These are phyloP conservation scores for Podarcis siculus DNA, from an alignment of 2,797 vertebrate genomes.

Conservation along the genomic window DNA sequence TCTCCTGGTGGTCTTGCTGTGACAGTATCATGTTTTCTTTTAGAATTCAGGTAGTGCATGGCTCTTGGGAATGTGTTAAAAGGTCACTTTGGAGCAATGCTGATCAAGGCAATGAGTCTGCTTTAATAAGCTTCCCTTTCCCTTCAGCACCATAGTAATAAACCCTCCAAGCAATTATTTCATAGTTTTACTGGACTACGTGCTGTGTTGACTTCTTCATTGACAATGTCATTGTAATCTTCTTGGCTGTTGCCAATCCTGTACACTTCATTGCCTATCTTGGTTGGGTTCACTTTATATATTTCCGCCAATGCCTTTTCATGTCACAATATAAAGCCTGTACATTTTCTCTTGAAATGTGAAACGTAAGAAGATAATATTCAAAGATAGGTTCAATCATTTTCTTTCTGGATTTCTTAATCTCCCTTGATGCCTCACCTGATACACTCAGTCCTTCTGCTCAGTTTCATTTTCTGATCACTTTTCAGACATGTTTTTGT, in stretches of 20 bases:
- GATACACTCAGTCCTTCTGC: background rate
- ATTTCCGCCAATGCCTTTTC: background rate
- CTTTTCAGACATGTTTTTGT: background rate
- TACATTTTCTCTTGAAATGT: background rate
- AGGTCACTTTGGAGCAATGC: background rate
- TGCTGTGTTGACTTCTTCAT: background rate
- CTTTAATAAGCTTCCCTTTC: background rate
- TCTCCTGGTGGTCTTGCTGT: background rate
- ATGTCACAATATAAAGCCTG: background rate
- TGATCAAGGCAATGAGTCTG: background rate
- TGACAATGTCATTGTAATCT: background rate
- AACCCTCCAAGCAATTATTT: background rate
- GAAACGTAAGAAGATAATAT: background rate
- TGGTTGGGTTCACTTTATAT: background rate
- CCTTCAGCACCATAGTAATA: background rate
- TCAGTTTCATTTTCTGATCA: background rate
- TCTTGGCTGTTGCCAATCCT: background rate
- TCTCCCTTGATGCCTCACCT: background rate
- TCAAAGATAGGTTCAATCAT: background rate
- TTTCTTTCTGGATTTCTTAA: background rate
- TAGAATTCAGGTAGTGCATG: background rate
- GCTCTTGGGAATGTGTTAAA: background rate
- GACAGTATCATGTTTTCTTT: background rate
- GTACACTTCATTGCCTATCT: background rate
- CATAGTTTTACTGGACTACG: background rate